A percentile compares a stretch with the other conserved stretches of the same genome.
Conservation (phyloP, 2,888 invertebrate genomes). For the Aphidius colemani region DNA sequence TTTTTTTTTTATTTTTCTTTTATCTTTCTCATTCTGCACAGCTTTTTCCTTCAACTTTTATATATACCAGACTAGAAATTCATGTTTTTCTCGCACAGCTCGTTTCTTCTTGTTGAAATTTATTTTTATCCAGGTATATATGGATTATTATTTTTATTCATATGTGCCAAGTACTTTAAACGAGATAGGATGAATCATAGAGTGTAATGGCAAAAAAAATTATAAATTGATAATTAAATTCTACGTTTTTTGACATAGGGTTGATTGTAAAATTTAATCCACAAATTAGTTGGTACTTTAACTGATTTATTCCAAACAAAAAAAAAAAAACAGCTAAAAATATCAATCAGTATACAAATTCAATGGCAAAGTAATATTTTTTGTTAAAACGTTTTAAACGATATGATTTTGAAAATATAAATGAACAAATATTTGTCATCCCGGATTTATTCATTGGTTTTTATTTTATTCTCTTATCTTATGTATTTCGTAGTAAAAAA, state of each 20-base stretch:
- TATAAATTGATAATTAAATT: too few relatives aligned
- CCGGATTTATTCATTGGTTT: neutral
- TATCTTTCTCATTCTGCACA: constrained; percentile 1
- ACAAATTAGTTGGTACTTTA: neutral
- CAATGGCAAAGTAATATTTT: too few relatives aligned
- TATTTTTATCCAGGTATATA: neutral
- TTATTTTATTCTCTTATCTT: constrained; percentile 9
- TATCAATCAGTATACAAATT: neutral
- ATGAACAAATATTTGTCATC: neutral
- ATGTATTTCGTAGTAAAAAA: neutral
- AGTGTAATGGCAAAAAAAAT: too few relatives aligned
- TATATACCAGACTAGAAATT: constrained; percentile 1
- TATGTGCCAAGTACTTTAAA: too few relatives aligned
- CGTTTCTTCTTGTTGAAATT: neutral
- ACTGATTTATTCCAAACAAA: neutral
- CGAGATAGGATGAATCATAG: too few relatives aligned
- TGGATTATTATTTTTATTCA: neutral
- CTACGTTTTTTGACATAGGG: too few relatives aligned
- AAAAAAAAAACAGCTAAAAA: constrained; percentile 4
- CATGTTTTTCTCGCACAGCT: neutral
- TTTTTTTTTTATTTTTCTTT: constrained; percentile 16
- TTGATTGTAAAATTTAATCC: too few relatives aligned
- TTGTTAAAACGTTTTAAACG: too few relatives aligned
- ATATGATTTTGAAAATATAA: too few relatives aligned
- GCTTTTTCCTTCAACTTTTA: constrained; percentile 10